Percentiles rank a stretch among this genome's conserved stretches.
Evolutionary conservation across 2,797 vertebrate species (phyloP).

Genomic region (Cynodonichthys magdalenae): DNA sequence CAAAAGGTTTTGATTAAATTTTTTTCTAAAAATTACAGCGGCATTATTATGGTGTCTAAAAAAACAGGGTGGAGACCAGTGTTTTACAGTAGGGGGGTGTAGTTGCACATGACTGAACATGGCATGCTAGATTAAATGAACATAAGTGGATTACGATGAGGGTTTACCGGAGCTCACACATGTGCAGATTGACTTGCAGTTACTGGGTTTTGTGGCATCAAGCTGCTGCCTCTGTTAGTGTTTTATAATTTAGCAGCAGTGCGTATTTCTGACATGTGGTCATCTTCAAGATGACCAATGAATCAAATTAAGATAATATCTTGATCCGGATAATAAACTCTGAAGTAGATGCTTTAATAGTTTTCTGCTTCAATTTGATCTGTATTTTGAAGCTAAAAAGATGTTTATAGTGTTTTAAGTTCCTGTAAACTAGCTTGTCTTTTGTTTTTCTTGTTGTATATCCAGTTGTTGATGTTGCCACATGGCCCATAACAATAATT

Average conservation of each 20-base stretch:
- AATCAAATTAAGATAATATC: not conserved
- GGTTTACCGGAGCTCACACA: constrained; percentile 22
- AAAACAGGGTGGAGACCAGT: not conserved
- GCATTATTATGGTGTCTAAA: constrained; percentile 12
- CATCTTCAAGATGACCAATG: not conserved
- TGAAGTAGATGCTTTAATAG: not conserved
- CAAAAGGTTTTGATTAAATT: not conserved
- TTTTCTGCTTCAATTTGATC: not conserved
- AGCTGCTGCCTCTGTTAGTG: too few relatives aligned
- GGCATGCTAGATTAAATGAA: constrained; percentile 15
- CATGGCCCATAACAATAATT: not conserved
- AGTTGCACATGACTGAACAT: constrained; percentile 26
- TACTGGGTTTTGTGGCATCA: constrained; percentile 17
- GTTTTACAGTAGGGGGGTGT: constrained; percentile 10
- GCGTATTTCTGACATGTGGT: not conserved
- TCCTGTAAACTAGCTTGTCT: not conserved
- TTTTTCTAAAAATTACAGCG: not conserved
- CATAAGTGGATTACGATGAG: constrained; percentile 16
- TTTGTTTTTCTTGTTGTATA: constrained; percentile 3
- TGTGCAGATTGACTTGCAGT: constrained; percentile 1
- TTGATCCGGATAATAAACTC: constrained; percentile 12
- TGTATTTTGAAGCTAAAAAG: not conserved
- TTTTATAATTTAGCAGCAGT: not conserved
- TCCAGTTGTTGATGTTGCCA: constrained; percentile 8
- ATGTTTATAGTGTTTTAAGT: not conserved